Evolutionary conservation across 2,888 invertebrate genomes (phyloP), one percentile per base, ranked within the genome.

Genomic region (Drosophila mayaguana): DNA sequence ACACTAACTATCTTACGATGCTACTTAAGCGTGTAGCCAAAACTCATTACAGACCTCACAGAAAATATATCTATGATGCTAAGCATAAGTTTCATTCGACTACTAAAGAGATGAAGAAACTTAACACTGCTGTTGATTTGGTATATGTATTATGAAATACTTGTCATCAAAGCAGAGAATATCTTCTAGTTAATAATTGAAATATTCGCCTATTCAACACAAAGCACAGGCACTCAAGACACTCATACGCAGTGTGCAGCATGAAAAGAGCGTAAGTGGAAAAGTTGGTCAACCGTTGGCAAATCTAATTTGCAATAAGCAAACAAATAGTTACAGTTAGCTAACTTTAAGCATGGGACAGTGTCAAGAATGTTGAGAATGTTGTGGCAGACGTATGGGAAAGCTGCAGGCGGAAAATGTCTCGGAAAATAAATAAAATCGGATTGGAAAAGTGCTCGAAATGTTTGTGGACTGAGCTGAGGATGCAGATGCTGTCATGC

Each of bases 401-500:
- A 62, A 57, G 16, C 62, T 72, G 51, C 57, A 36, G 46, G 57
- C 42, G 42, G 32, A 34, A 67, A 76, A 38, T 68, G 65, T 54
- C 50, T 66, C 14, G 65, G 64, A 50, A 50, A 67, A 75, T 79
- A 73, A 78, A 81, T 71, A 68, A 78, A 77, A 74, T 71, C 61
- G 65, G 81, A 79, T 81, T 81, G 70, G 56, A 71, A 74, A 71
- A 70, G 71, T 71, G 74, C 60, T 74, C 22, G 64, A 78, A 57
- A 55, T 55, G 51, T 62, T 65, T 73, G 67, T 67, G 50, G 61
- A 62, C 78, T 65, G 36, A 40, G 14, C 80, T 63, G 48, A 77
- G 60, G 50, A 67, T 77, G 74, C 81, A 78, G 67, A 74, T 79
- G 78, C 78, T 77, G 78, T 74, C 78, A 66, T 55, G 55, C 32